Evolutionary conservation across 35 echinoderm and acorn worm genomes (phyloP).

Genomic region (Chiridota heheva): DNA sequence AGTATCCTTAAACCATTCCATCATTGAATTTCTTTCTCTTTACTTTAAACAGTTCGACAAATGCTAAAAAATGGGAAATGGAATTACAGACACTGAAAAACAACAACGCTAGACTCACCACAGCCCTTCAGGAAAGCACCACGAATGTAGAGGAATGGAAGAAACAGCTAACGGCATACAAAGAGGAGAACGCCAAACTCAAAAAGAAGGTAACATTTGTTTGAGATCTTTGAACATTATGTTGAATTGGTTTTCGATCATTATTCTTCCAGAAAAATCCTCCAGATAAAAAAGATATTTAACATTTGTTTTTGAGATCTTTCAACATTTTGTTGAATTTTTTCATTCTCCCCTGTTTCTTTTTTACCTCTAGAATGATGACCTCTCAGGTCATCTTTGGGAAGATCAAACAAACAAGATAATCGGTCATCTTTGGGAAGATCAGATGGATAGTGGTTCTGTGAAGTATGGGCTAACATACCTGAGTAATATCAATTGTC

Average conservation of each 20-base stretch:
- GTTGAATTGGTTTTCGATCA: neutral
- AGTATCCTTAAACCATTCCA: too few relatives aligned
- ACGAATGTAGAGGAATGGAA: slow-evolving; percentile 99
- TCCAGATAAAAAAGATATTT: neutral
- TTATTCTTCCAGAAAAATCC: neutral
- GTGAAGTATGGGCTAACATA: too few relatives aligned
- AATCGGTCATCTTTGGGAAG: too few relatives aligned
- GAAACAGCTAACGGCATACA: slow-evolving; percentile 86
- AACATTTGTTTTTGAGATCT: neutral
- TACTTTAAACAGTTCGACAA: slow-evolving; percentile 72
- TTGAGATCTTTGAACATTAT: neutral
- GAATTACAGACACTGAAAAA: slow-evolving; percentile 97
- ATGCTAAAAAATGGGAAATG: slow-evolving; percentile 98
- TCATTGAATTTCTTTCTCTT: too few relatives aligned
- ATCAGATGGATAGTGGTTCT: too few relatives aligned
- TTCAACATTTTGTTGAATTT: neutral
- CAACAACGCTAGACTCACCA: slow-evolving; percentile 95
- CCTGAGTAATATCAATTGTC: too few relatives aligned
- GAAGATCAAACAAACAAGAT: too few relatives aligned
- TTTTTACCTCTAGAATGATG: neutral
- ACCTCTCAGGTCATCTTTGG: neutral
- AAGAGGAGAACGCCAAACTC: slow-evolving; percentile 87
- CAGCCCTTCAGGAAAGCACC: slow-evolving; percentile 95
- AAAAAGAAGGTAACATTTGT: slow-evolving; percentile 63
- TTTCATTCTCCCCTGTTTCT: neutral